Evolutionary conservation across 2,113 vertebrate genomes (phyloP).

Genomic region (Mesocricetus auratus): DNA sequence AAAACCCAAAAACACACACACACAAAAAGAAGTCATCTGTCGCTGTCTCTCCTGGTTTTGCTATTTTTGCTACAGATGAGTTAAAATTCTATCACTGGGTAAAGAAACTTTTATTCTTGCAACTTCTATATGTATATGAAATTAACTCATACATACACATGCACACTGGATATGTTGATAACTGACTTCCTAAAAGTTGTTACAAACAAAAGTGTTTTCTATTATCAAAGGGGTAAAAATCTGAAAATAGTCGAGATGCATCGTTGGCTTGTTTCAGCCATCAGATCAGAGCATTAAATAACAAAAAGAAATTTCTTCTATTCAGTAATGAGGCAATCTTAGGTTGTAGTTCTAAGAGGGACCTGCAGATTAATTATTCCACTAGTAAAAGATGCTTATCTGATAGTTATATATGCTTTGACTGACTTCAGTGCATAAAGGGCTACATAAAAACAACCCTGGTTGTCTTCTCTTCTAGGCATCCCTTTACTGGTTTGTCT

Average conservation of each 20-base stretch:
- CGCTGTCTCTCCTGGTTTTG: background rate
- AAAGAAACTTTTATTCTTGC: background rate
- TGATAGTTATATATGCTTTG: background rate
- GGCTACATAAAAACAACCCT: background rate
- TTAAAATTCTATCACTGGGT: background rate
- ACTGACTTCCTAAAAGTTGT: conserved; percentile 46
- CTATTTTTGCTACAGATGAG: background rate
- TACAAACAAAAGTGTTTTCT: conserved; percentile 33
- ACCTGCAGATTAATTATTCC: background rate
- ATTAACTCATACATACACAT: background rate
- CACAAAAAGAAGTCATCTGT: background rate
- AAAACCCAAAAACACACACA: too few relatives aligned
- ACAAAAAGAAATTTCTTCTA: conserved; percentile 47
- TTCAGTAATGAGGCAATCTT: conserved; percentile 23
- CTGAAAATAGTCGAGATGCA: conserved; percentile 26
- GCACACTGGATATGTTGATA: background rate
- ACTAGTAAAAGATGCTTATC: conserved; percentile 32
- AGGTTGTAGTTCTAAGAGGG: background rate
- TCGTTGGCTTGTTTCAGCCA: conserved; percentile 14
- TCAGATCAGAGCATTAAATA: conserved; percentile 41
- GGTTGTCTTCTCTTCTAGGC: background rate
- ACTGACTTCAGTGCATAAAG: background rate
- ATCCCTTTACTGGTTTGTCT: background rate
- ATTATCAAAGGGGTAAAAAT: conserved; percentile 10
- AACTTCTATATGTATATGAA: conserved; percentile 30